Evolutionary conservation across 2,113 vertebrate genomes (phyloP).

Genomic region (Anas platyrhynchos): DNA sequence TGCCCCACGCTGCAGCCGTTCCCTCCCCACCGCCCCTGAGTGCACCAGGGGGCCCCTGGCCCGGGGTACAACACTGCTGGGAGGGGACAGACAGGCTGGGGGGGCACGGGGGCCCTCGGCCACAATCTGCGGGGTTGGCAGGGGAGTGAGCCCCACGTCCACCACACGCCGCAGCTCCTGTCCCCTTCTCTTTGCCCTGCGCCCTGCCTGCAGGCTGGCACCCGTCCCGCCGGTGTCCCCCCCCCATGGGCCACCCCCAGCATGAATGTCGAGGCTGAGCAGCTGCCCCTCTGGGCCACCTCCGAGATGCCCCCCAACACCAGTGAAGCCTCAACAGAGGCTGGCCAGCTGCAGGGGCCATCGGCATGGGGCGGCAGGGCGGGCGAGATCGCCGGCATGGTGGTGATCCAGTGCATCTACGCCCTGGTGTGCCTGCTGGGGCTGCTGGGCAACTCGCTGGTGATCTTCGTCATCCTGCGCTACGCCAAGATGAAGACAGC

Average conservation of each 20-base stretch:
- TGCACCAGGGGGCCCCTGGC: not conserved
- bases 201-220: not conserved
- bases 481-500: slow-evolving; percentile 93
- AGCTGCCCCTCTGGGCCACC: slow-evolving; percentile 12
- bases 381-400: slow-evolving; percentile 50
- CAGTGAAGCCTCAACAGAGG: not conserved
- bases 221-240: rapidly evolving
- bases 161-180: rapidly evolving
- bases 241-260: slow-evolving; percentile 31
- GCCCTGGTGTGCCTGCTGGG: slow-evolving; percentile 89
- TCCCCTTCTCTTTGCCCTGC: not conserved
- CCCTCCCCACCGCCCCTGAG: not conserved
- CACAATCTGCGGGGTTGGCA: rapidly evolving
- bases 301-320: slow-evolving; percentile 10
- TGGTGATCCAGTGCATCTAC: slow-evolving; percentile 87
- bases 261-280: slow-evolving; percentile 40
- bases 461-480: slow-evolving; percentile 90
- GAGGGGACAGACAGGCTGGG: not conserved
- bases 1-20: no score
- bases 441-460: slow-evolving; percentile 89
- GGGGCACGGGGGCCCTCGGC: no score
- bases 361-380: not conserved
- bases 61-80: not conserved
- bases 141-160: not conserved
- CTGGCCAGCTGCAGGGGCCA: not conserved